phyloP scores from a whole-genome alignment of 2,888 invertebrate species.

The Thereva nobilitata region DNA sequence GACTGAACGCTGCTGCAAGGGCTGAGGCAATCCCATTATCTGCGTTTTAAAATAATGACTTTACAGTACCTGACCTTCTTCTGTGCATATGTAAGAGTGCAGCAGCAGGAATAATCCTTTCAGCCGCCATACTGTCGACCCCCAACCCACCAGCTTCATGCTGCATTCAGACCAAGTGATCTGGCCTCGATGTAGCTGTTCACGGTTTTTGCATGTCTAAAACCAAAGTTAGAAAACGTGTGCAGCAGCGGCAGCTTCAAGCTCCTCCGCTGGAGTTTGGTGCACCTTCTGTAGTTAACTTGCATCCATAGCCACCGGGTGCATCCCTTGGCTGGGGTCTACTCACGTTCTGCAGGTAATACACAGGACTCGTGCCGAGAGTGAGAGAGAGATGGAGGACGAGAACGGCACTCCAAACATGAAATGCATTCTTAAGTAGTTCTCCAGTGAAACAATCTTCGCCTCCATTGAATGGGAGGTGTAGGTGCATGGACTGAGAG shows the following conservation, averaged over 20 bases:
- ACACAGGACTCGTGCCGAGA: constrained; percentile 1
- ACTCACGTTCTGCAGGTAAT: constrained; percentile 4
- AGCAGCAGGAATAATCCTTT: neutral
- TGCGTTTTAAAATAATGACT: constrained; percentile 31
- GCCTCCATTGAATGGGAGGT: constrained; percentile 30
- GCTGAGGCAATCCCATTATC: constrained; percentile 19
- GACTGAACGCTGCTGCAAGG: neutral
- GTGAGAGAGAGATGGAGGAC: constrained; percentile 15
- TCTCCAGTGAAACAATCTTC: constrained; percentile 40
- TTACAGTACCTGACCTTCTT: constrained; percentile 28
- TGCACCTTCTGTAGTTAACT: constrained; percentile 21
- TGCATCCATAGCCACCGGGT: constrained; percentile 30
- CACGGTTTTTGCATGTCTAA: constrained; percentile 25
- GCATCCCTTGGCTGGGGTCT: constrained; percentile 13
- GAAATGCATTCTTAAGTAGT: constrained; percentile 43
- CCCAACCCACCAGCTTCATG: neutral
- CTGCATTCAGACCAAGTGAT: neutral
- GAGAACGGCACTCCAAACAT: constrained; percentile 40
- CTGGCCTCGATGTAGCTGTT: constrained; percentile 5
- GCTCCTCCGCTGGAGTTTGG: neutral
- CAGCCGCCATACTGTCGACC: too few relatives aligned
- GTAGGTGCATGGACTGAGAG: constrained; percentile 20
- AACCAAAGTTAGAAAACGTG: neutral
- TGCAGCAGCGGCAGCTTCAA: neutral
- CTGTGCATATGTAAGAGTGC: neutral